These are phyloP conservation scores for Dromaius novaehollandiae DNA, from an alignment of 2,113 vertebrate genomes.

Conservation along the genomic window DNA sequence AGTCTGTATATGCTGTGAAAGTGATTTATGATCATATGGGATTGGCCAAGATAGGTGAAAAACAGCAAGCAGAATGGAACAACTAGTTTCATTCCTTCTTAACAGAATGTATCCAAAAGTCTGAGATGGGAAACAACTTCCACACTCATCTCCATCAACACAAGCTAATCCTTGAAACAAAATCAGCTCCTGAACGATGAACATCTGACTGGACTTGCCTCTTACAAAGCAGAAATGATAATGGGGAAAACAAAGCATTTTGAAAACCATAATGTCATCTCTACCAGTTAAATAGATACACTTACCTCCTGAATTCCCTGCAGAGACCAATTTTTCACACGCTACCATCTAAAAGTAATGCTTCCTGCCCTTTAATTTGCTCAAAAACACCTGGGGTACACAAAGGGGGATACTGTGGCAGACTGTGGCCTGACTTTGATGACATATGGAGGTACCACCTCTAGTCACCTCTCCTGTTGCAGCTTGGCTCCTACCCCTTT, in stretches of 20 bases:
- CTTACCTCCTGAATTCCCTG: background rate
- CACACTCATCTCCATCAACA: background rate
- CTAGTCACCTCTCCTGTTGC: background rate
- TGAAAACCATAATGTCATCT: background rate
- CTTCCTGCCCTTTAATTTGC: fast-evolving
- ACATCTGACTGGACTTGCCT: background rate
- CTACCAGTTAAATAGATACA: background rate
- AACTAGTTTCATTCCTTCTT: background rate
- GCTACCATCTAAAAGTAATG: background rate
- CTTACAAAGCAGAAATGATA: background rate
- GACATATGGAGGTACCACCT: too few species aligned
- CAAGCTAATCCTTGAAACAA: background rate
- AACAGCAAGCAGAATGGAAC: background rate
- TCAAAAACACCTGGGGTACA: background rate
- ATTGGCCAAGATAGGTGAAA: background rate
- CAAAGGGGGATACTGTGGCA: too few species aligned
- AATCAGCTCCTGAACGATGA: background rate
- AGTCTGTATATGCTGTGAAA: background rate
- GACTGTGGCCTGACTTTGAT: background rate
- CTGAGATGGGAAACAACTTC: background rate
- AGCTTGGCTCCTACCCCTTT: background rate
- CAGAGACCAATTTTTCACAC: background rate
- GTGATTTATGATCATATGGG: background rate
- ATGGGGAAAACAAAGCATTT: fast-evolving
- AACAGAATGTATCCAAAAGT: background rate